Evolutionary conservation across 2,113 vertebrate genomes (phyloP).

Genomic region (Chaetodon trifascialis): DNA sequence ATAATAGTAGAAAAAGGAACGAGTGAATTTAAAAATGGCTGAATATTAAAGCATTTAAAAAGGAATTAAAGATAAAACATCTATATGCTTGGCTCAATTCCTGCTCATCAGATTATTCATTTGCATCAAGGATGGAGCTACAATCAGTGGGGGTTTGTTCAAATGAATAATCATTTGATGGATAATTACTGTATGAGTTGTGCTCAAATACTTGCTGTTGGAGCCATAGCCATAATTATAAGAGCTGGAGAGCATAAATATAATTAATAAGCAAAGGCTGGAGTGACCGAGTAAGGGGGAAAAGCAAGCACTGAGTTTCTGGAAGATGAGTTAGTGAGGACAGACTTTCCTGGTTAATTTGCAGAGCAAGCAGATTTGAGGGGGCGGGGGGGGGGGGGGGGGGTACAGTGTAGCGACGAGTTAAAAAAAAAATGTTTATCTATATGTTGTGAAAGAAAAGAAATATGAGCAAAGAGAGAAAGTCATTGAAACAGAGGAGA

Average conservation of each 20-base stretch:
- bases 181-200: constrained; percentile 69
- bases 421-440: constrained; percentile 49
- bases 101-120: constrained; percentile 52
- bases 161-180: constrained; percentile 72
- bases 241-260: constrained; percentile 61
- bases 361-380: constrained; percentile 63
- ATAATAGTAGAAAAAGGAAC: neutral
- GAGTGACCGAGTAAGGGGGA: constrained; percentile 28
- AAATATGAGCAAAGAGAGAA: constrained; percentile 33
- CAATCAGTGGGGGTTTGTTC: constrained; percentile 68
- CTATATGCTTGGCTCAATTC: constrained; percentile 28
- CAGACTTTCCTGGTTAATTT: constrained; percentile 48
- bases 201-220: constrained; percentile 60
- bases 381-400: neutral
- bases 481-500: constrained; percentile 23
- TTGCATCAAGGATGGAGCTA: constrained; percentile 53
- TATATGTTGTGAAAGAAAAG: constrained; percentile 51
- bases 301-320: constrained; percentile 31
- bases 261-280: constrained; percentile 62
- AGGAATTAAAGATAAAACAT: constrained; percentile 39
- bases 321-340: constrained; percentile 36
- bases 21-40: constrained; percentile 32
- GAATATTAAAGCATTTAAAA: constrained; percentile 38
- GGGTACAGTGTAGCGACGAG: constrained; percentile 24
- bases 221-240: constrained; percentile 58